Percentiles rank a stretch among this genome's conserved stretches.
Evolutionary conservation across 2,888 invertebrate species (phyloP).

Genomic region (Notodonta dromedarius): DNA sequence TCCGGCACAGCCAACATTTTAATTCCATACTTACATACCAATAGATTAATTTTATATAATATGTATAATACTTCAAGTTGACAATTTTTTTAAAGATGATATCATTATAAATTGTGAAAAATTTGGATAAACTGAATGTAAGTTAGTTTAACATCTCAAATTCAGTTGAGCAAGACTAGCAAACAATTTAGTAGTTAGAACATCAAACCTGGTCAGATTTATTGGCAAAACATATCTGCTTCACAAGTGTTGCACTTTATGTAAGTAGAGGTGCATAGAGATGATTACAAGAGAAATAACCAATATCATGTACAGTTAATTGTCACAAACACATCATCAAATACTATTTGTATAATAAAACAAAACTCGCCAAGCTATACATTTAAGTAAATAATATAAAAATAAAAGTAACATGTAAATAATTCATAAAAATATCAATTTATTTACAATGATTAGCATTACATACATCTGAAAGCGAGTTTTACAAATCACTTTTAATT

Average conservation of each 20-base stretch:
- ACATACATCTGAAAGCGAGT: slow-evolving; percentile 47
- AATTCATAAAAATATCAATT: slow-evolving; percentile 71
- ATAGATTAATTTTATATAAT: slow-evolving; percentile 44
- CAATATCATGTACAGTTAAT: slow-evolving; percentile 20
- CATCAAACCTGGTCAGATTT: not conserved
- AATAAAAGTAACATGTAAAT: slow-evolving; percentile 69
- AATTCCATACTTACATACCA: slow-evolving; percentile 59
- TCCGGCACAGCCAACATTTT: slow-evolving; percentile 72
- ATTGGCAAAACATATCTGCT: slow-evolving; percentile 24
- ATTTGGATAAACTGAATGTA: slow-evolving; percentile 26
- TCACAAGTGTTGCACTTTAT: not conserved
- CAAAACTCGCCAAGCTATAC: slow-evolving; percentile 65
- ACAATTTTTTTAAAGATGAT: slow-evolving; percentile 33
- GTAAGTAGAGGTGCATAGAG: slow-evolving; percentile 1
- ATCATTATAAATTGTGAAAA: slow-evolving; percentile 32
- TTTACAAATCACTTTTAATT: slow-evolving; percentile 35
- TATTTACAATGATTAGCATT: slow-evolving; percentile 70
- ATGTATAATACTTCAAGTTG: slow-evolving; percentile 50
- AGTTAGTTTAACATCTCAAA: slow-evolving; percentile 21
- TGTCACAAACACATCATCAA: not conserved
- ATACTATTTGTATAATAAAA: slow-evolving; percentile 38
- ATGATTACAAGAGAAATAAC: slow-evolving; percentile 10
- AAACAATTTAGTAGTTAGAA: slow-evolving; percentile 21
- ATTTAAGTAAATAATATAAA: slow-evolving; percentile 73
- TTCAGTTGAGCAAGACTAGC: slow-evolving; percentile 33